Evolutionary conservation across 2,797 vertebrate genomes (phyloP), one percentile per base, ranked within the genome.

Genomic region (Acestrorhynchus altus): DNA sequence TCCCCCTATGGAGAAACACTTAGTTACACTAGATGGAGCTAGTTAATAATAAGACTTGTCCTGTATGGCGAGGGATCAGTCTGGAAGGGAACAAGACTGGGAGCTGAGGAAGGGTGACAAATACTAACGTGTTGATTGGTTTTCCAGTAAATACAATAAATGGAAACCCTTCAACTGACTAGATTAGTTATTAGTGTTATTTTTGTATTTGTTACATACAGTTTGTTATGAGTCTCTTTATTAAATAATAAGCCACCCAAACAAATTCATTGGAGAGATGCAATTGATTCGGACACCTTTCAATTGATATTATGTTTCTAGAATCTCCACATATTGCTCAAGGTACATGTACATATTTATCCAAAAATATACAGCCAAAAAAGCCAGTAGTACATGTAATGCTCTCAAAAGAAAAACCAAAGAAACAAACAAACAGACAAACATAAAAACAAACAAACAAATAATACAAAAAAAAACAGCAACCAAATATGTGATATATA

Each of bases 21-120:
- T 85, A 78, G 79, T 46, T 85, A 72, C 93, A 93, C 93, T 89
- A 93, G 93, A 91, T 92, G 93, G 94, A 88, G 93, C 91, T 92
- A 93, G 90, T 91, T 86, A 83, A 88, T 87, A 83, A 92, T 74
- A 89, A 91, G 87, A 84, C 54, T 64, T 71, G 51, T 47, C 1
- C 35, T 69, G 18, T 75, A 28, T 74, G 69, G 26, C 8, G 5
- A 60, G 44, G 76, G 69, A 63, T 49, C 74, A 51, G 73, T 7
- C 51, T 42, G 78, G n/a, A n/a, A n/a, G n/a, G n/a, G n/a, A 39
- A 42, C 13, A 7, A 51, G 51, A 40, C 54, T 56, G 51, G 22
- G 20, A 60, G 51, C 28, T 39, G 59, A 42, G 28, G 18, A 24
- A 28, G 68, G 54, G 10, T 31, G 24, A 26, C 39, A 40, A 39